Conservation (phyloP, 2,113 vertebrate genomes). For the Eulacestoma nigropectus region DNA sequence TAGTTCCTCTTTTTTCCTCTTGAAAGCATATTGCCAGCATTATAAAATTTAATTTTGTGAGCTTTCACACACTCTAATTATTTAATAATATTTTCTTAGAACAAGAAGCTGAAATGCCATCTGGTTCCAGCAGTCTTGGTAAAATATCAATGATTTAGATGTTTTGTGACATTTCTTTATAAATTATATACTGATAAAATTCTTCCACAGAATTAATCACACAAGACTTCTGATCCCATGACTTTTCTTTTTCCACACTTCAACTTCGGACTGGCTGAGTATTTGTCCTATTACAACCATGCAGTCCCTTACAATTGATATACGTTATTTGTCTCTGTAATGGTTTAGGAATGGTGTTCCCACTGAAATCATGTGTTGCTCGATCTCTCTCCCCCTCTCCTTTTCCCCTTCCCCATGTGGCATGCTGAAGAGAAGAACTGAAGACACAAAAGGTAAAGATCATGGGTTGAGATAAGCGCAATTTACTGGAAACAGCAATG, state of each 20-base stretch:
- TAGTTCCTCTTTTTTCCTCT: not conserved
- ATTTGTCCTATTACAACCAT: not conserved
- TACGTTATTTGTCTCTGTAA: not conserved
- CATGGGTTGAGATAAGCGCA: not conserved
- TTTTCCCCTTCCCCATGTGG: not conserved
- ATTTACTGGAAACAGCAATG: not conserved
- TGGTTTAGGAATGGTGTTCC: not conserved
- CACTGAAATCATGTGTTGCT: not conserved
- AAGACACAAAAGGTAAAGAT: not conserved
- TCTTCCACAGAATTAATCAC: not conserved
- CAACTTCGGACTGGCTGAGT: not conserved
- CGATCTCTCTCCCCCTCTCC: no score
- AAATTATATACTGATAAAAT: not conserved
- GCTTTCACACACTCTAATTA: not conserved
- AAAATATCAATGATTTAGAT: not conserved
- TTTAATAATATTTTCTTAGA: not conserved
- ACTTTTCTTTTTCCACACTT: not conserved
- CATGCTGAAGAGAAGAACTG: not conserved
- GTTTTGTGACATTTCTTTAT: not conserved
- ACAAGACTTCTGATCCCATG: not conserved
- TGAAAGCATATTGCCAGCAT: not conserved
- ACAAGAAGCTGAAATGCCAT: not conserved
- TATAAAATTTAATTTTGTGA: not conserved
- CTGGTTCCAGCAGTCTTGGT: not conserved
- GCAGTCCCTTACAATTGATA: not conserved